A percentile compares a stretch with the other conserved stretches of the same genome.
These are phyloP conservation scores for Panagrolaimus sp. DNA, from an alignment of 1,140 invertebrate genomes.

Conservation along the genomic window DNA sequence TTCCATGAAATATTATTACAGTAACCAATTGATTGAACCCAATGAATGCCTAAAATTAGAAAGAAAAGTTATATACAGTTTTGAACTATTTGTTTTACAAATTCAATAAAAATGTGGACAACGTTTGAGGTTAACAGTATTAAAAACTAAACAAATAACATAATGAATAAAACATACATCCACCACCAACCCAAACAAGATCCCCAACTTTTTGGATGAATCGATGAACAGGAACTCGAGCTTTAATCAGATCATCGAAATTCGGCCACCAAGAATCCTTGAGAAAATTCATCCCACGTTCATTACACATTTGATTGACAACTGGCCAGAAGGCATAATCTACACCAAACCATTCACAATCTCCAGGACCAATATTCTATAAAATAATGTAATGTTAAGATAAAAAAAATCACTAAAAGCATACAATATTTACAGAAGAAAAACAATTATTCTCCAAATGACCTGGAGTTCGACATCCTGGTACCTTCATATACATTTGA, in stretches of 20 bases:
- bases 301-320: conserved; percentile 82
- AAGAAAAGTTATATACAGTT: too few relatives aligned
- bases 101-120: too few relatives aligned
- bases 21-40: conserved; percentile 86
- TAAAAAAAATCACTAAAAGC: too few relatives aligned
- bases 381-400: too few relatives aligned
- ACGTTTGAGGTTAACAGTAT: too few relatives aligned
- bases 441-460: conserved; percentile 99
- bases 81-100: too few relatives aligned
- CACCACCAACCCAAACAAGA: conserved; percentile 95
- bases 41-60: too few relatives aligned
- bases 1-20: conserved; percentile 94
- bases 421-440: conserved; percentile 97
- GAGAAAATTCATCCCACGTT: conserved; percentile 76
- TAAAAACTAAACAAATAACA: too few relatives aligned
- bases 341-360: conserved; percentile 93
- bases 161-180: too few relatives aligned
- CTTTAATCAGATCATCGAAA: conserved; percentile 83
- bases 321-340: conserved; percentile 93
- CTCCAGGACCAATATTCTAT: conserved; percentile 99
- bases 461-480: conserved; percentile 82
- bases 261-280: conserved; percentile 98
- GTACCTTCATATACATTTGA: conserved; percentile 70
- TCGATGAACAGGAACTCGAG: conserved; percentile 90
- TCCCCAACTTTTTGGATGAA: conserved; percentile 95